phyloP scores from a whole-genome alignment of 2,888 invertebrate genomes.

The Lagria hirta region DNA sequence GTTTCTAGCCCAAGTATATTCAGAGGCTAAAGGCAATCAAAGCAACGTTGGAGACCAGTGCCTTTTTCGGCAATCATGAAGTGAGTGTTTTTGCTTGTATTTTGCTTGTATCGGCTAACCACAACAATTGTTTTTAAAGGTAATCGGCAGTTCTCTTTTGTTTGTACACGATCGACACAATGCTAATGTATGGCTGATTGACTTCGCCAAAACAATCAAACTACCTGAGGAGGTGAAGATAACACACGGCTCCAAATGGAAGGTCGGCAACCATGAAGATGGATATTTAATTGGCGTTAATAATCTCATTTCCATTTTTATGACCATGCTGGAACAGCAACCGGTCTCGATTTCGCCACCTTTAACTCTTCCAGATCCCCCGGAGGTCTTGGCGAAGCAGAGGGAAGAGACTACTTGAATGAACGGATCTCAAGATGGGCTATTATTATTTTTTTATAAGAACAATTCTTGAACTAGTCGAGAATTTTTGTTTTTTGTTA shows the following conservation, averaged over 20 bases:
- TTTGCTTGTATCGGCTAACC: slow-evolving; percentile 1
- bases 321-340: slow-evolving; percentile 59
- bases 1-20: slow-evolving; percentile 76
- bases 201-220: slow-evolving; percentile 92
- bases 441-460: slow-evolving; percentile 2
- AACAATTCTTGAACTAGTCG: slow-evolving; percentile 19
- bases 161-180: slow-evolving; percentile 90
- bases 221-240: slow-evolving; percentile 74
- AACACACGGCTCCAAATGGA: slow-evolving; percentile 83
- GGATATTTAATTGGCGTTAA: slow-evolving; percentile 91
- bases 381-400: slow-evolving; percentile 30
- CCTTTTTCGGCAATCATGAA: slow-evolving; percentile 91
- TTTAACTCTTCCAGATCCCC: slow-evolving; percentile 42
- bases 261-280: slow-evolving; percentile 94
- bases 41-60: slow-evolving; percentile 78
- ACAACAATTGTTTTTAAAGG: slow-evolving; percentile 54
- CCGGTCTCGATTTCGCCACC: slow-evolving; percentile 50
- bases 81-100: slow-evolving; percentile 45
- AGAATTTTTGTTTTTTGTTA: slow-evolving; percentile 18
- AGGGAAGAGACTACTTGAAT: slow-evolving; percentile 18
- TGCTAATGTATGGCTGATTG: slow-evolving; percentile 95
- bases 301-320: slow-evolving; percentile 84
- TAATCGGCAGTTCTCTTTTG: slow-evolving; percentile 91
- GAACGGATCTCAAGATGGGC: slow-evolving; percentile 11
- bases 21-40: slow-evolving; percentile 83